phyloP scores from a whole-genome alignment of 2,888 invertebrate species.

The Heteropelma amictum region DNA sequence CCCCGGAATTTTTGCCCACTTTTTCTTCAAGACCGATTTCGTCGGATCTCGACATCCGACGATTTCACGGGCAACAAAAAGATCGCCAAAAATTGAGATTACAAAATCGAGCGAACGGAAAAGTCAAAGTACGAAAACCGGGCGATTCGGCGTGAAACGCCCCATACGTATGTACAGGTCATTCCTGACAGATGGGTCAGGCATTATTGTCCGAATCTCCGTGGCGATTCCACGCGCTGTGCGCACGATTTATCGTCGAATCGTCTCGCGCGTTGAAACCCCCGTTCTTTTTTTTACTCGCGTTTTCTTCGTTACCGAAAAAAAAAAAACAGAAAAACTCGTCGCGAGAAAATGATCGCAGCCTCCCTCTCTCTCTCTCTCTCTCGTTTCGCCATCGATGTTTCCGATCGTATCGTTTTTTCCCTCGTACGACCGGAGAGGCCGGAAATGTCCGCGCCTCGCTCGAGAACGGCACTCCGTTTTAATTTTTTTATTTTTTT shows the following conservation, averaged over 20 bases:
- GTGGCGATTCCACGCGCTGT: conserved; percentile 39
- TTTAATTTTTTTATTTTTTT: neutral
- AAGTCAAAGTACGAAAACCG: neutral
- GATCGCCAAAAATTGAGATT: no score
- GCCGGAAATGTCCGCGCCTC: no score
- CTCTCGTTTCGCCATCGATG: no score
- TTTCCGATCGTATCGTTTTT: no score
- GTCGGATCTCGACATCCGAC: no score
- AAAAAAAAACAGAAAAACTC: conserved; percentile 39
- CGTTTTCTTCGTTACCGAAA: neutral
- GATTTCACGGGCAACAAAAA: no score
- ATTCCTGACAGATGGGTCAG: conserved; percentile 19
- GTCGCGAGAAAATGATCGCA: conserved; percentile 39
- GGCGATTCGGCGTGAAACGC: neutral
- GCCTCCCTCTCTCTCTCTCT: neutral
- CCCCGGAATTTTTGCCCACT: no score
- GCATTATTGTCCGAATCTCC: conserved; percentile 43
- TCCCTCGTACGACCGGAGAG: no score
- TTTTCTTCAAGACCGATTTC: no score
- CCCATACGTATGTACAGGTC: neutral
- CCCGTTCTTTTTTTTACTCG: neutral
- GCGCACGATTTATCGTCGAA: conserved; percentile 43
- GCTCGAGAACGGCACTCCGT: no score
- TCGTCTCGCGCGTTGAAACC: neutral
- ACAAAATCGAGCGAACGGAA: no score